These are phyloP conservation scores for Scaptomyza hsui DNA, from an alignment of 1,140 invertebrate genomes.

Conservation along the genomic window DNA sequence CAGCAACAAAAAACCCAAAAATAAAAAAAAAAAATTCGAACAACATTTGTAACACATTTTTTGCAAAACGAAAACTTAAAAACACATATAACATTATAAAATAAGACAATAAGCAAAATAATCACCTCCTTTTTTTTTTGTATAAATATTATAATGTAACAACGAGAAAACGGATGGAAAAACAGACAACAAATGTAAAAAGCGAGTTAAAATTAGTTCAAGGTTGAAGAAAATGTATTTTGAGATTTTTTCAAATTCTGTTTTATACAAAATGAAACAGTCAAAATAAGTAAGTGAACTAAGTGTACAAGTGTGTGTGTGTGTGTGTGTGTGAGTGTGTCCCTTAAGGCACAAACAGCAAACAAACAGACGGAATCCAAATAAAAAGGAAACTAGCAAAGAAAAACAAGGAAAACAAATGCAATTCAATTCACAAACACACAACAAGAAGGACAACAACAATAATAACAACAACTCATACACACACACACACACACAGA, in stretches of 20 bases:
- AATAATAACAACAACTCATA: constrained; percentile 48
- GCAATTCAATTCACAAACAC: constrained; percentile 35
- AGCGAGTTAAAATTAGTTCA: constrained; percentile 21
- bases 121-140: constrained; percentile 20
- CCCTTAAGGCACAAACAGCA: constrained; percentile 23
- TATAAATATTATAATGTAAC: neutral
- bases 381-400: constrained; percentile 12
- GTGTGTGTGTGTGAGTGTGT: constrained; percentile 13
- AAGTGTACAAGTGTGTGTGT: constrained; percentile 11
- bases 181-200: neutral
- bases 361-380: constrained; percentile 19
- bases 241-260: constrained; percentile 45
- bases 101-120: constrained; percentile 40
- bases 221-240: constrained; percentile 39
- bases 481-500: constrained; percentile 25
- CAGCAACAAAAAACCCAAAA: constrained; percentile 59
- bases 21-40: constrained; percentile 42
- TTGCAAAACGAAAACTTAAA: constrained; percentile 32
- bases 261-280: constrained; percentile 41
- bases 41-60: constrained; percentile 52
- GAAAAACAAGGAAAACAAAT: constrained; percentile 10
- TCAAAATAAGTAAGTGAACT: constrained; percentile 26
- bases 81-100: constrained; percentile 15
- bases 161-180: neutral
- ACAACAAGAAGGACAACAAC: constrained; percentile 51